Percentiles rank a stretch among this genome's conserved stretches.
Evolutionary conservation across 2,113 vertebrate genomes (phyloP).

Genomic region (Mesocricetus auratus): DNA sequence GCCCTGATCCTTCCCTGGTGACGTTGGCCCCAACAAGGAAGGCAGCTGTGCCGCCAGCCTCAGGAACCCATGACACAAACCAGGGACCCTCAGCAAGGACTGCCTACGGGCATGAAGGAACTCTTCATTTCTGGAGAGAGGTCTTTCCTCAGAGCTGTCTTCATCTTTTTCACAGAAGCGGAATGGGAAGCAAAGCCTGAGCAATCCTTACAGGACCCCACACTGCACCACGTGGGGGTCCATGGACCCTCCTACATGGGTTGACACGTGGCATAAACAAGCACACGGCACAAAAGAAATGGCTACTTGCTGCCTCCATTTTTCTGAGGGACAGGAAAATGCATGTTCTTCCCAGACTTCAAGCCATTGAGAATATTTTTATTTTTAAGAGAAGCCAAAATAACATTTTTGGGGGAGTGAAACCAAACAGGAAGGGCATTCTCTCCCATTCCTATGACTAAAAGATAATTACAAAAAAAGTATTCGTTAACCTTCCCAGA

Average conservation of each 20-base stretch:
- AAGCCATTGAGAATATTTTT: neutral
- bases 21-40: neutral
- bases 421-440: constrained; percentile 61
- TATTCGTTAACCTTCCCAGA: constrained; percentile 63
- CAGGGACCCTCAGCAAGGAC: neutral
- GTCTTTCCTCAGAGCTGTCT: neutral
- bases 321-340: neutral
- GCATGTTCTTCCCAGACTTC: neutral
- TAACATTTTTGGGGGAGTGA: constrained; percentile 1
- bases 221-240: accelerated
- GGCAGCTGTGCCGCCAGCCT: neutral
- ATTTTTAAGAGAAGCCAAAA: constrained; percentile 59
- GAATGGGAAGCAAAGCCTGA: neutral
- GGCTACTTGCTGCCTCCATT: accelerated
- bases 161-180: neutral
- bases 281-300: accelerated
- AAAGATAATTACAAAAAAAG: constrained; percentile 62
- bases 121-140: neutral
- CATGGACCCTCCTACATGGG: neutral
- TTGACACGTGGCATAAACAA: neutral
- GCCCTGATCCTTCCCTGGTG: neutral
- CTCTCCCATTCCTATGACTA: constrained; percentile 49
- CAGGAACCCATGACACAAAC: neutral
- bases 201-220: no score
- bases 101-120: neutral